A percentile compares a stretch with the other conserved stretches of the same genome.
These are phyloP conservation scores for Nemotelus pantherinus DNA, from an alignment of 2,888 invertebrate genomes.

Conservation along the genomic window DNA sequence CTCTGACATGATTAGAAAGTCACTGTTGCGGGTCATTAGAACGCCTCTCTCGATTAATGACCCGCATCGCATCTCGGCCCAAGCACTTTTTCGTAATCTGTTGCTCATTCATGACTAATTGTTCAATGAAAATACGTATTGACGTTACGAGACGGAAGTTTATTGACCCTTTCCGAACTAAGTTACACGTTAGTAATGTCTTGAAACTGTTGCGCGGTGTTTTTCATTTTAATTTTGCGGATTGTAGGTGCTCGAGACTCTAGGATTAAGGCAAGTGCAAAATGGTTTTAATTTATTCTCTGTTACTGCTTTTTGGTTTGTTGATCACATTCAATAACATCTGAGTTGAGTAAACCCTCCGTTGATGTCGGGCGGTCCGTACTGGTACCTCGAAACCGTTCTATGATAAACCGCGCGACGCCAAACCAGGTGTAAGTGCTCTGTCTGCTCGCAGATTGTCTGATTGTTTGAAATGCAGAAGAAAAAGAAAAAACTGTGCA, in stretches of 20 bases:
- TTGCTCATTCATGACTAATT: constrained; percentile 11
- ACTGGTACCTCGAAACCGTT: constrained; percentile 37
- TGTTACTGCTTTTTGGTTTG: constrained; percentile 13
- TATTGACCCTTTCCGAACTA: constrained; percentile 4
- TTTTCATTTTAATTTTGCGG: constrained; percentile 39
- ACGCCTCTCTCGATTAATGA: constrained; percentile 7
- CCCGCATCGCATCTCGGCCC: not conserved
- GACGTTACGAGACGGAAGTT: constrained; percentile 11
- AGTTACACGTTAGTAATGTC: not conserved
- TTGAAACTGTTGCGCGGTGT: constrained; percentile 16
- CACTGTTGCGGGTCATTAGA: constrained; percentile 7
- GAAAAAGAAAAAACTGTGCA: constrained; percentile 33
- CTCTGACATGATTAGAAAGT: not conserved
- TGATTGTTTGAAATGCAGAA: constrained; percentile 46
- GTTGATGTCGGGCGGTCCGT: no score
- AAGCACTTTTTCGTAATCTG: constrained; percentile 12
- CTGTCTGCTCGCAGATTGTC: constrained; percentile 47
- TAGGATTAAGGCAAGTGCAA: constrained; percentile 52
- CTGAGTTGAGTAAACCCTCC: no score
- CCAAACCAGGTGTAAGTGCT: constrained; percentile 44
- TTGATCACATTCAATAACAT: not conserved
- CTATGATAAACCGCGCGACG: constrained; percentile 44
- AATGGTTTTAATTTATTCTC: constrained; percentile 48
- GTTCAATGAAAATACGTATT: constrained; percentile 4
- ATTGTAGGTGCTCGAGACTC: constrained; percentile 53